phyloP scores from a whole-genome alignment of 1,140 invertebrate genomes.

The Papilio glaucus region DNA sequence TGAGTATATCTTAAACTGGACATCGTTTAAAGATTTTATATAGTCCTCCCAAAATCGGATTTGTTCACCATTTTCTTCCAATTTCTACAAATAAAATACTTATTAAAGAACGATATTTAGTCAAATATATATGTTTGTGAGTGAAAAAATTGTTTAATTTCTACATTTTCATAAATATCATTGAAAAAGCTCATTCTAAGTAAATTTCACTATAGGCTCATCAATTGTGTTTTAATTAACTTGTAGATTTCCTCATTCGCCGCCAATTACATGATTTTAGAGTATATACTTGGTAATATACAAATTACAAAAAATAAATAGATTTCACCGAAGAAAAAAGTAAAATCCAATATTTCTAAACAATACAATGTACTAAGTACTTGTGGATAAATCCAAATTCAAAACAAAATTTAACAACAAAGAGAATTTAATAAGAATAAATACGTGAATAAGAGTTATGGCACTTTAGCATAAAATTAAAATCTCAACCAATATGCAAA shows the following conservation, averaged over 20 bases:
- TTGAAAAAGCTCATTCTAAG: slow-evolving; percentile 42
- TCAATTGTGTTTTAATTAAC: neutral
- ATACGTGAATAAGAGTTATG: no score
- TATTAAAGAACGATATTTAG: neutral
- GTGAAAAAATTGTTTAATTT: neutral
- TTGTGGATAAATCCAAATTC: no score
- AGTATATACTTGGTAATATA: no score
- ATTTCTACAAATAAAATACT: slow-evolving; percentile 53
- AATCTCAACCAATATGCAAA: no score
- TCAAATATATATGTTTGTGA: neutral
- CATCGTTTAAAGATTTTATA: slow-evolving; percentile 56
- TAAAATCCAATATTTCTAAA: no score
- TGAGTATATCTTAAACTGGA: slow-evolving; percentile 64
- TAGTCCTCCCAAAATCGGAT: slow-evolving; percentile 73
- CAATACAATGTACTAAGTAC: no score
- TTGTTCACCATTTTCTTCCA: slow-evolving; percentile 69
- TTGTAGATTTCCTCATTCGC: neutral
- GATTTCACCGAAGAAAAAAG: no score
- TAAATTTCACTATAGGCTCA: neutral
- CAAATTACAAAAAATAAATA: no score
- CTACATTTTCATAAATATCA: slow-evolving; percentile 49
- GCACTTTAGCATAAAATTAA: no score
- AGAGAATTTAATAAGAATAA: no score
- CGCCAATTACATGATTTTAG: no score
- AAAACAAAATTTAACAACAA: no score